Evolutionary conservation across 2,797 vertebrate species (phyloP).

Genomic region (Gymnocypris eckloni): DNA sequence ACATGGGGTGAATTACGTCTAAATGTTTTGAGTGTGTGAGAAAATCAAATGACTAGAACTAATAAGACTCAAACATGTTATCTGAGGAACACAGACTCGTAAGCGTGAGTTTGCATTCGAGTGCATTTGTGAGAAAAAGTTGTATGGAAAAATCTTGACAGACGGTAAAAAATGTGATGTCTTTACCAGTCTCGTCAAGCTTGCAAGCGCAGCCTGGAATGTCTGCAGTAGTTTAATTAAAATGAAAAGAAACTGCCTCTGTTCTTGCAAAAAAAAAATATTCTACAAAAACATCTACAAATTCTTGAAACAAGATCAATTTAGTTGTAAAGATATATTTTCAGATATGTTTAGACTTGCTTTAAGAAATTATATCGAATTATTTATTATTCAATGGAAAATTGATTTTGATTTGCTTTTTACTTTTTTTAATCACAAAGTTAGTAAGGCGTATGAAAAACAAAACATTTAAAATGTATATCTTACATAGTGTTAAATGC

Average conservation of each 20-base stretch:
- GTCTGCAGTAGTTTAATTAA: constrained; percentile 31
- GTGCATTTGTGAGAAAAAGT: constrained; percentile 10
- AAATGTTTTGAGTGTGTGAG: not conserved
- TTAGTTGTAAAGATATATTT: not conserved
- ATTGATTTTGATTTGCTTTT: not conserved
- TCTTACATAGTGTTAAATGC: not conserved
- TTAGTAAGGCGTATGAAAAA: not conserved
- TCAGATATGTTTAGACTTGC: not conserved
- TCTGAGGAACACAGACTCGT: not conserved
- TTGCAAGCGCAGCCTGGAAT: constrained; percentile 64
- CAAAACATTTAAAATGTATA: not conserved
- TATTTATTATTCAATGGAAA: not conserved
- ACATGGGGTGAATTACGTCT: not conserved
- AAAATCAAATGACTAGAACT: not conserved
- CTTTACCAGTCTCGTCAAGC: constrained; percentile 65
- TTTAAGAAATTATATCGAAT: not conserved
- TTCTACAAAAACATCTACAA: not conserved
- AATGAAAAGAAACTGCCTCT: no score
- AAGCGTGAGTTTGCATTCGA: not conserved
- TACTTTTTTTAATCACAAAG: no score
- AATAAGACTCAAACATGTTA: not conserved
- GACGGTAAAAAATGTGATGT: constrained; percentile 67
- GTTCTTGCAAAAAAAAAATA: no score
- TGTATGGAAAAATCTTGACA: constrained; percentile 60
- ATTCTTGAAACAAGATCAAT: not conserved